A percentile compares a stretch with the other conserved stretches of the same genome.
These are phyloP conservation scores for Limnodromus scolopaceus DNA, from an alignment of 2,797 vertebrate species.

Conservation along the genomic window DNA sequence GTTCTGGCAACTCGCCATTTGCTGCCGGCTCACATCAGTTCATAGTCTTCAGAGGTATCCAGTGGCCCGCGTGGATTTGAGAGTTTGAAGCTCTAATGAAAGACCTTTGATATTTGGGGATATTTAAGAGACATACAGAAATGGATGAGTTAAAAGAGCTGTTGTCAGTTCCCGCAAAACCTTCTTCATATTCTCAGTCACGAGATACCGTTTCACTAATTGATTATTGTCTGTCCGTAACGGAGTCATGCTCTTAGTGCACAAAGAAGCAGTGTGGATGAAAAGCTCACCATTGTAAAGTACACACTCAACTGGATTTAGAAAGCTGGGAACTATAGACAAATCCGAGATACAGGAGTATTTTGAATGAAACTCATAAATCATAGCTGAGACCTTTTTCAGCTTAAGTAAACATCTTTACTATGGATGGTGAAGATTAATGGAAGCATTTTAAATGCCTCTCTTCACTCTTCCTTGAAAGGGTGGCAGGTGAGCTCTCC, in stretches of 20 bases:
- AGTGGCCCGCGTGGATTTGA: conserved; percentile 25
- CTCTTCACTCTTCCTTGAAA: background rate
- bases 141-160: conserved; percentile 51
- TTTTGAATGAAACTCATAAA: conserved; percentile 41
- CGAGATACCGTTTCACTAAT: conserved; percentile 34
- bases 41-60: conserved; percentile 34
- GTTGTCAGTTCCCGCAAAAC: conserved; percentile 54
- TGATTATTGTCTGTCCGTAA: conserved; percentile 35
- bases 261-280: conserved; percentile 45
- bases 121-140: conserved; percentile 43
- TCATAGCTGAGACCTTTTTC: background rate
- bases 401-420: conserved; percentile 1
- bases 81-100: conserved; percentile 49
- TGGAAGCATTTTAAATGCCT: background rate
- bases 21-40: conserved; percentile 48
- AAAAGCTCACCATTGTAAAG: conserved; percentile 32
- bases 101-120: conserved; percentile 52
- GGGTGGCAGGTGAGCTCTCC: background rate
- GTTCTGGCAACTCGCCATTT: conserved; percentile 24
- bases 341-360: background rate
- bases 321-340: conserved; percentile 17
- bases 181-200: conserved; percentile 53
- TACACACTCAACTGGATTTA: background rate
- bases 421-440: background rate
- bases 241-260: background rate